Evolutionary conservation across 2,888 invertebrate genomes (phyloP), one percentile per base, ranked within the genome.

Genomic region (Helobdella robusta): DNA sequence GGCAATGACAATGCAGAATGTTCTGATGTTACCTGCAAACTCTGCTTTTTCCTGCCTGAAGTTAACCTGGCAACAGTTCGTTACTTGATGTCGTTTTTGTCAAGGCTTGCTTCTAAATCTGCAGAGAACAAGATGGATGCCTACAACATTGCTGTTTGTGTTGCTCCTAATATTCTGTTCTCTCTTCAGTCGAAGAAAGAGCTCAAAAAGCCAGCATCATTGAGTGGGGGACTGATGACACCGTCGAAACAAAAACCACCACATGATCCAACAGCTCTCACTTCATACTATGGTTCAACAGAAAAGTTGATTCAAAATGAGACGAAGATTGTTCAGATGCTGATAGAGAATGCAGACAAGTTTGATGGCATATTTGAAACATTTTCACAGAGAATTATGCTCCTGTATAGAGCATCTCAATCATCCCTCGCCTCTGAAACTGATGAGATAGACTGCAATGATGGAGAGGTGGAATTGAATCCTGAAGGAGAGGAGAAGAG

Each of bases 101-200:
- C 84, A 72, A 84, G 84, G 73, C 85, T 92, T 35, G 84, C 89
- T 6, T 81, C 83, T 35, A 83, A 85, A 73, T 85, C 86, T 61
- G 83, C 84, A 59, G 82, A 83, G 59, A 92, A 92, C 77, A 86
- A 87, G 78, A 93, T 93, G 92, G 85, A 86, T 72, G 81, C 85
- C 0, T 85, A 86, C 62, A 92, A 92, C 80, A 81, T 92, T 69
- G 87, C 91, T 1, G 87, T 90, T 70, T 87, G 91, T 34, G 82
- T 92, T 76, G 86, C 89, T 0, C 91, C 91, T 0, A 89, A 89
- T 75, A 83, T 92, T 62, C 88, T 92, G 86, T 89, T 86, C 62
- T 85, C 86, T 5, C 67, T 30, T 72, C 6, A 44, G 6, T n/a
- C 66, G 28, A 66, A 34, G 30, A 23, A 50, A 32, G 20, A 36